Conservation (phyloP, 1,140 invertebrate genomes). For the Cydia splendana region DNA sequence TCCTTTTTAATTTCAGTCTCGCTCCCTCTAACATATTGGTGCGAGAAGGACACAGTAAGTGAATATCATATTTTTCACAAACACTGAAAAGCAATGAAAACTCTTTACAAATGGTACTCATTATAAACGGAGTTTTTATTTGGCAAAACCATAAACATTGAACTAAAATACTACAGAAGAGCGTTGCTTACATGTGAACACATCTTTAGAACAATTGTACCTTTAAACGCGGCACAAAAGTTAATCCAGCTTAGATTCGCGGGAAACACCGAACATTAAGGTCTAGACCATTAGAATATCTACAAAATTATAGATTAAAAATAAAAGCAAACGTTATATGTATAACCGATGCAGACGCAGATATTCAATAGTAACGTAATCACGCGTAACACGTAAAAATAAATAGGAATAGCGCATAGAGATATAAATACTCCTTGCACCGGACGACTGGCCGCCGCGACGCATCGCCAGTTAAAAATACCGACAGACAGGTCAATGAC, state of each 20-base stretch:
- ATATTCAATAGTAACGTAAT: not conserved
- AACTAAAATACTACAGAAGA: not conserved
- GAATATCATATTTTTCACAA: too few relatives aligned
- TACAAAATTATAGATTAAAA: not conserved
- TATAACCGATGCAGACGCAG: not conserved
- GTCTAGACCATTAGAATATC: not conserved
- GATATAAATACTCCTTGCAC: constrained; percentile 61
- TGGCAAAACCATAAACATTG: too few relatives aligned
- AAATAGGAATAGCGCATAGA: constrained; percentile 49
- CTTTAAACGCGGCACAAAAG: not conserved
- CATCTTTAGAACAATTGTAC: not conserved
- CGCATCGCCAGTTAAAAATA: constrained; percentile 58
- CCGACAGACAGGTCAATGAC: constrained; percentile 64
- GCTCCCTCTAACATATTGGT: too few relatives aligned
- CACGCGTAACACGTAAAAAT: constrained; percentile 18
- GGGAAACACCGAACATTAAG: not conserved
- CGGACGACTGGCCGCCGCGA: constrained; percentile 58
- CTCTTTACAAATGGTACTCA: too few relatives aligned
- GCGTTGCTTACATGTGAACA: not conserved
- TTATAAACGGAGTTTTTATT: too few relatives aligned
- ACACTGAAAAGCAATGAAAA: too few relatives aligned
- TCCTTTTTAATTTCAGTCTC: too few relatives aligned
- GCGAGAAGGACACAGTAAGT: too few relatives aligned
- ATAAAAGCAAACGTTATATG: not conserved
- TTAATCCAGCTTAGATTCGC: not conserved